Evolutionary conservation across 2,113 vertebrate genomes (phyloP).

Genomic region (Cottus gobio): DNA sequence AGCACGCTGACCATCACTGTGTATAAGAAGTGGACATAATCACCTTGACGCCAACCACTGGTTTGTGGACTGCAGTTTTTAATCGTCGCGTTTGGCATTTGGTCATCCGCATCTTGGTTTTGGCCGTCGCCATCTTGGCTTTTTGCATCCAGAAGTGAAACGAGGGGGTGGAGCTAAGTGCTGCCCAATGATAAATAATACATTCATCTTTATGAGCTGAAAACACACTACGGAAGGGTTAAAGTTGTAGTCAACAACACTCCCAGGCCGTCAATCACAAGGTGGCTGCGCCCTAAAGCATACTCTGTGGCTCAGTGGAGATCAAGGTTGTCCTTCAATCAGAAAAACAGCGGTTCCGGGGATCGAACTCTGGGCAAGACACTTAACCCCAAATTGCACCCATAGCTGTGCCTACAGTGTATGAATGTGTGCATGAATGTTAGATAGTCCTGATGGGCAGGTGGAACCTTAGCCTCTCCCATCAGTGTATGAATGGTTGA

Average conservation of each 20-base stretch:
- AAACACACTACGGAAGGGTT: background rate
- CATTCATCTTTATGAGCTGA: background rate
- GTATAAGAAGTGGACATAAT: background rate
- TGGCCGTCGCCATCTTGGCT: background rate
- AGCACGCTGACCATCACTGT: background rate
- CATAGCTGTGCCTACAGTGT: no score
- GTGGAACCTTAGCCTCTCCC: no score
- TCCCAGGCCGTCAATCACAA: background rate
- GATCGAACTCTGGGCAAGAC: no score
- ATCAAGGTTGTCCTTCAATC: no score
- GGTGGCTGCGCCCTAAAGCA: background rate
- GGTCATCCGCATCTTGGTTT: background rate
- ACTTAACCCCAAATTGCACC: no score
- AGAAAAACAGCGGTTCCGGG: no score
- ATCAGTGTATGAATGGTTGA: no score
- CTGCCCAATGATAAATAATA: background rate
- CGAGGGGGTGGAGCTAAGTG: background rate
- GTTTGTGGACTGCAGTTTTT: background rate
- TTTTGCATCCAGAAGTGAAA: background rate
- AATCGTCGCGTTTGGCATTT: background rate
- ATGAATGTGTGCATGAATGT: no score
- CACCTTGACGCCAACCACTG: background rate
- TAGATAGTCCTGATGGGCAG: no score
- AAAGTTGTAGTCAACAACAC: background rate
- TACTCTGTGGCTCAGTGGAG: no score